Conservation (phyloP, 2,113 vertebrate genomes). For the Nanorana parkeri region DNA sequence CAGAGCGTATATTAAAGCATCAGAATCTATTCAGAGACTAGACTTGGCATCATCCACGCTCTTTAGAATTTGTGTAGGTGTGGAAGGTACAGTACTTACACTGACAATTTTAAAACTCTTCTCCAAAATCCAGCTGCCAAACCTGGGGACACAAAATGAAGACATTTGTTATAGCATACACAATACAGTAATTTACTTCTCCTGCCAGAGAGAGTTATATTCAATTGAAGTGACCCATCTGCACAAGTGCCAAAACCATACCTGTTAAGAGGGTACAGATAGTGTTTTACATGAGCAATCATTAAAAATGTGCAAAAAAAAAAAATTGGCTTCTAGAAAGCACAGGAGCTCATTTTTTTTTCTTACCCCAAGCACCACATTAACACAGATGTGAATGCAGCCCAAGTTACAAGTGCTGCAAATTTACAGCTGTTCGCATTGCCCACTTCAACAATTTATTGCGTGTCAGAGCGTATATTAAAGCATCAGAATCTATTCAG, state of each 20-base stretch:
- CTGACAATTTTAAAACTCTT: background rate
- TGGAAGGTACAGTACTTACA: background rate
- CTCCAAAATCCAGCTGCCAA: background rate
- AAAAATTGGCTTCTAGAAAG: no score
- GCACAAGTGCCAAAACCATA: no score
- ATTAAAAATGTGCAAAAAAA: no score
- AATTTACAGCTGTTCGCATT: no score
- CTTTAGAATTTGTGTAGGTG: background rate
- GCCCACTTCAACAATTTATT: no score
- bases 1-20: constrained; percentile 25
- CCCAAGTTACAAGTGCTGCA: no score
- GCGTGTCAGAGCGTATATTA: constrained; percentile 39
- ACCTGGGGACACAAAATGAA: constrained; percentile 15
- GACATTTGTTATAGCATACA: background rate
- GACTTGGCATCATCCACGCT: constrained; percentile 24
- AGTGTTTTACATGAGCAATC: no score
- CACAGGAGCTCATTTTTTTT: no score
- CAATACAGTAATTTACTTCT: no score
- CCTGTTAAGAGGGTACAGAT: background rate
- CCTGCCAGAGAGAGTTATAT: no score
- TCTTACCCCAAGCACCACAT: no score
- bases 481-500: constrained; percentile 20
- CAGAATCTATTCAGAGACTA: constrained; percentile 22
- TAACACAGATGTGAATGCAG: no score
- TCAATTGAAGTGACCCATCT: background rate